phyloP scores from a whole-genome alignment of 2,888 invertebrate genomes.

The Cheilosia impressa region DNA sequence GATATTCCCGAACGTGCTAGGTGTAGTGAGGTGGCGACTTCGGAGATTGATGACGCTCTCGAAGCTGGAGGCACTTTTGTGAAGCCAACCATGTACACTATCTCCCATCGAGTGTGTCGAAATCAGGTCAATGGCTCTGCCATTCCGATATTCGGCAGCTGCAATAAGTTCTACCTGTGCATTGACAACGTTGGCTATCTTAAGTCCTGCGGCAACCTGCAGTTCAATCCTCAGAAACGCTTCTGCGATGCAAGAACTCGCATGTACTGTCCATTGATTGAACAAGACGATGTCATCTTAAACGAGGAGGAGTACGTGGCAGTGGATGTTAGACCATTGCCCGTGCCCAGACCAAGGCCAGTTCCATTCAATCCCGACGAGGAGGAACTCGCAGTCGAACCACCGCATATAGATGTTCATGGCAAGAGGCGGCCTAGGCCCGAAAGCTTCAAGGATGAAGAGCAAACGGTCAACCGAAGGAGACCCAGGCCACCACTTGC shows the following conservation, averaged over 20 bases:
- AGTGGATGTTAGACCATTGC: slow-evolving; percentile 1
- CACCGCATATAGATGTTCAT: background rate
- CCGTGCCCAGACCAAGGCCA: slow-evolving; percentile 12
- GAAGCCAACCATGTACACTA: slow-evolving; percentile 31
- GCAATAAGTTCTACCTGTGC: slow-evolving; percentile 67
- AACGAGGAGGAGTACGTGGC: slow-evolving; percentile 27
- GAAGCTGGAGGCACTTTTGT: background rate
- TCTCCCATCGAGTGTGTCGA: slow-evolving; percentile 43
- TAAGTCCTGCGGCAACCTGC: slow-evolving; percentile 58
- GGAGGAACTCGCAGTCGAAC: background rate
- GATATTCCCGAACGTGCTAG: slow-evolving; percentile 55
- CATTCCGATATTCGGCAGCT: slow-evolving; percentile 33
- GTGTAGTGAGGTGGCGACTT: slow-evolving; percentile 13
- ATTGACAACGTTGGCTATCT: slow-evolving; percentile 37
- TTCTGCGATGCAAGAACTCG: slow-evolving; percentile 54
- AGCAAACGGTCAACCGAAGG: background rate
- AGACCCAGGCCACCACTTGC: background rate
- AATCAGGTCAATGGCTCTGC: slow-evolving; percentile 11
- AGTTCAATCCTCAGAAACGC: slow-evolving; percentile 31
- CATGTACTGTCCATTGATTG: slow-evolving; percentile 37
- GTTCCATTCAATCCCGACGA: slow-evolving; percentile 11
- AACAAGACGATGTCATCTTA: slow-evolving; percentile 30
- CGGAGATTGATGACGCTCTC: background rate
- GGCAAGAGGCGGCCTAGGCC: background rate
- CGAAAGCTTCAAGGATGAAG: background rate